Conservation (phyloP, 2,113 vertebrate species). For the Geothlypis trichas region DNA sequence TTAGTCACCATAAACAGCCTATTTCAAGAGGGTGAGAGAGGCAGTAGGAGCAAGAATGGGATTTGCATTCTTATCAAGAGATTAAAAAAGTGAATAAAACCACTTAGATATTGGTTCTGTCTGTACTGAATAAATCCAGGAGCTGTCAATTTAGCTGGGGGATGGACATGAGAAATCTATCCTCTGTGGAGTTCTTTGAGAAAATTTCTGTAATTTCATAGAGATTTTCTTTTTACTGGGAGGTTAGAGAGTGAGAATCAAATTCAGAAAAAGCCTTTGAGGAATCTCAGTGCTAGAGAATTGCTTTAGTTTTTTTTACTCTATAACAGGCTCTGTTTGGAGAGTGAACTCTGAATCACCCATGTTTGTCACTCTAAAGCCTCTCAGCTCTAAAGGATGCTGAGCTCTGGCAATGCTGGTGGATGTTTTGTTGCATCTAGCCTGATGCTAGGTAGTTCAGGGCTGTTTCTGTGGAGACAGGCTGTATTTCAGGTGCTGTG, state of each 20-base stretch:
- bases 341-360: not conserved
- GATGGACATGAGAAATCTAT: not conserved
- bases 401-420: not conserved
- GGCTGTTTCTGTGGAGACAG: not conserved
- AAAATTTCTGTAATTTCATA: conserved; percentile 1
- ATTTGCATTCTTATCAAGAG: conserved; percentile 46
- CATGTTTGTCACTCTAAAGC: not conserved
- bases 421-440: not conserved
- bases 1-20: conserved; percentile 31
- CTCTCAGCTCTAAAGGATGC: not conserved
- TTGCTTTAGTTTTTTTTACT: not conserved
- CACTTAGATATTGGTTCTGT: not conserved
- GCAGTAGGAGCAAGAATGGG: not conserved
- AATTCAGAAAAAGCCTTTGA: not conserved
- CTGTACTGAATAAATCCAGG: not conserved
- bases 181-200: fast-evolving
- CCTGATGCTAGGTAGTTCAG: not conserved
- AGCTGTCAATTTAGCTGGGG: not conserved
- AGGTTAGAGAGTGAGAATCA: not conserved
- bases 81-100: not conserved
- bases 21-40: not conserved
- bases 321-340: not conserved
- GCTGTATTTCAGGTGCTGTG: not conserved
- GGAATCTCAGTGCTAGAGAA: not conserved
- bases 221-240: not conserved